phyloP scores from a whole-genome alignment of 1,140 invertebrate species.

The Aleiodes sp. region DNA sequence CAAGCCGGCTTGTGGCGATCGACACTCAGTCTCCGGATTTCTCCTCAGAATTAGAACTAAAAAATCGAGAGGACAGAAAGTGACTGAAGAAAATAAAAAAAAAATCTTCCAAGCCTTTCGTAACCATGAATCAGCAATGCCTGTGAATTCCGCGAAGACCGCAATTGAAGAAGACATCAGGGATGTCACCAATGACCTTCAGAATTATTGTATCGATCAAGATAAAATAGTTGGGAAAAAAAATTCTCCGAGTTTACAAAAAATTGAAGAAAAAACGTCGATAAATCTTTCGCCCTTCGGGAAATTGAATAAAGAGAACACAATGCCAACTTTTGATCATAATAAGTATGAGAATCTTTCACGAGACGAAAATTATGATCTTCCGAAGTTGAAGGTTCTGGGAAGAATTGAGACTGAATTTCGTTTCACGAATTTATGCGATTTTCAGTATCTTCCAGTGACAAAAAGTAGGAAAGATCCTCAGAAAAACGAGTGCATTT shows the following conservation, averaged over 20 bases:
- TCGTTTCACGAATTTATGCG: conserved; percentile 82
- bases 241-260: background rate
- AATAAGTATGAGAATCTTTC: conserved; percentile 50
- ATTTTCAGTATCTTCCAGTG: conserved; percentile 91
- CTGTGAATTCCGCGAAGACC: background rate
- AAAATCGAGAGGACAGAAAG: conserved; percentile 55
- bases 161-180: background rate
- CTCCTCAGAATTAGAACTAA: conserved; percentile 78
- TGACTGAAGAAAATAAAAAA: conserved; percentile 43
- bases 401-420: conserved; percentile 76
- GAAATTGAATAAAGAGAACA: too few species aligned
- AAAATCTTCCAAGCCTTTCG: conserved; percentile 18
- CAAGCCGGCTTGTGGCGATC: conserved; percentile 81
- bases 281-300: too few species aligned
- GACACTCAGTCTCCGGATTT: conserved; percentile 73
- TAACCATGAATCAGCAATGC: conserved; percentile 10
- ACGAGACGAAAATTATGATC: conserved; percentile 42
- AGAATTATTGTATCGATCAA: background rate
- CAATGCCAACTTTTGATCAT: conserved; percentile 42
- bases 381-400: conserved; percentile 68
- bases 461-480: conserved; percentile 57
- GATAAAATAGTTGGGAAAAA: background rate
- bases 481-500: conserved; percentile 68
- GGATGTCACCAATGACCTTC: background rate
- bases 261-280: too few species aligned